phyloP scores from a whole-genome alignment of 2,113 vertebrate genomes.

The Seriola dumerili region DNA sequence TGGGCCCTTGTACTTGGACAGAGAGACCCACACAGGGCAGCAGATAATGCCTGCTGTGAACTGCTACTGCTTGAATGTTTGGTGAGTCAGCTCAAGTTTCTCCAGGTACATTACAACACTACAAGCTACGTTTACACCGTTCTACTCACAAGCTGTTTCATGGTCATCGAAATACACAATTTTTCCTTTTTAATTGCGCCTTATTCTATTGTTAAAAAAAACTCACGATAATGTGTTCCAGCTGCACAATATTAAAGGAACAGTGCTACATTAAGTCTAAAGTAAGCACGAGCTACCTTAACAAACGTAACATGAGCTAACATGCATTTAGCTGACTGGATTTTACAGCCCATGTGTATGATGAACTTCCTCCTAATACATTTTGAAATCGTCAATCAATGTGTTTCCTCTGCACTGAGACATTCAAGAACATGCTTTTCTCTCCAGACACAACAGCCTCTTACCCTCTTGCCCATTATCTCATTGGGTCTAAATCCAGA shows the following conservation, averaged over 20 bases:
- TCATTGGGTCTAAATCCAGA: conserved; percentile 57
- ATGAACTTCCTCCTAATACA: neutral
- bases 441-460: conserved; percentile 34
- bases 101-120: neutral
- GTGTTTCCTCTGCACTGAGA: neutral
- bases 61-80: conserved; percentile 1
- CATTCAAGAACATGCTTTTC: neutral
- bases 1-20: conserved; percentile 66
- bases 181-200: neutral
- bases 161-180: neutral
- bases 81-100: conserved; percentile 4
- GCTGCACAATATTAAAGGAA: neutral
- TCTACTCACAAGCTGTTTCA: neutral
- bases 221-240: neutral
- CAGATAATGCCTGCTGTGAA: conserved; percentile 23
- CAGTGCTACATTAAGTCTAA: neutral
- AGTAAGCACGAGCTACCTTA: neutral
- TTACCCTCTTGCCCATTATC: conserved; percentile 36
- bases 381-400: neutral
- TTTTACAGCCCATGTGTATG: neutral
- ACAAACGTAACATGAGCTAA: neutral
- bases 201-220: neutral
- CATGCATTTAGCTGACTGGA: neutral
- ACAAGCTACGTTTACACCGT: neutral
- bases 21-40: conserved; percentile 40